A percentile compares a stretch with the other conserved stretches of the same genome.
Evolutionary conservation across 2,888 invertebrate species (phyloP).

Genomic region (Unio delphinus): DNA sequence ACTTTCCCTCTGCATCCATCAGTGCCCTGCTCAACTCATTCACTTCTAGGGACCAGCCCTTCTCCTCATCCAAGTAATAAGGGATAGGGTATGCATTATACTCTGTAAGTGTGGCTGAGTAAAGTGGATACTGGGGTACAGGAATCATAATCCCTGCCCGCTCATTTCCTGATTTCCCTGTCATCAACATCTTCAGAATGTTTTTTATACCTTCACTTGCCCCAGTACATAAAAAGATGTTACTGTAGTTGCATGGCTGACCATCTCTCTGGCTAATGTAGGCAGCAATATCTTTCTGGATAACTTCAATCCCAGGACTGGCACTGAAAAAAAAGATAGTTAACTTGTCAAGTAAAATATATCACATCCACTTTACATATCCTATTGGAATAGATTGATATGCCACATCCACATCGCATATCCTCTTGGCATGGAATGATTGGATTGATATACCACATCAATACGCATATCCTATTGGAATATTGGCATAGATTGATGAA

Average conservation of each 20-base stretch:
- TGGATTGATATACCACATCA: too few relatives aligned
- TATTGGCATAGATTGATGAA: too few relatives aligned
- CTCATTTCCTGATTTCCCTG: conserved; percentile 55
- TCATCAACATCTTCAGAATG: conserved; percentile 79
- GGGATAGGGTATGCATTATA: conserved; percentile 80
- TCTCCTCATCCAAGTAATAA: conserved; percentile 87
- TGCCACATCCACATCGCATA: too few relatives aligned
- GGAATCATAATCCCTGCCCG: conserved; percentile 93
- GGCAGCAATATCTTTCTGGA: conserved; percentile 87
- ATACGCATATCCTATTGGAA: too few relatives aligned
- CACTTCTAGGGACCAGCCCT: conserved; percentile 87
- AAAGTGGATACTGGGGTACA: conserved; percentile 98
- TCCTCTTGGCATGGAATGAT: too few relatives aligned
- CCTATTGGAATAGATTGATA: too few relatives aligned
- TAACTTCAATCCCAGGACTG: conserved; percentile 89
- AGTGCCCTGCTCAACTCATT: conserved; percentile 85
- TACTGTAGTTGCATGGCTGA: conserved; percentile 80
- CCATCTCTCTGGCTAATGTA: conserved; percentile 88
- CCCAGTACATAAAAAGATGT: conserved; percentile 88
- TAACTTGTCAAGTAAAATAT: too few relatives aligned
- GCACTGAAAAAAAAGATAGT: conserved; percentile 70
- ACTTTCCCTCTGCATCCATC: conserved; percentile 76
- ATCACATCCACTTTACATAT: too few relatives aligned
- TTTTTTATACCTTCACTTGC: conserved; percentile 95
- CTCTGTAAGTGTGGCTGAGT: conserved; percentile 95